phyloP scores from a whole-genome alignment of 2,888 invertebrate species.

The Mesoligia furuncula region DNA sequence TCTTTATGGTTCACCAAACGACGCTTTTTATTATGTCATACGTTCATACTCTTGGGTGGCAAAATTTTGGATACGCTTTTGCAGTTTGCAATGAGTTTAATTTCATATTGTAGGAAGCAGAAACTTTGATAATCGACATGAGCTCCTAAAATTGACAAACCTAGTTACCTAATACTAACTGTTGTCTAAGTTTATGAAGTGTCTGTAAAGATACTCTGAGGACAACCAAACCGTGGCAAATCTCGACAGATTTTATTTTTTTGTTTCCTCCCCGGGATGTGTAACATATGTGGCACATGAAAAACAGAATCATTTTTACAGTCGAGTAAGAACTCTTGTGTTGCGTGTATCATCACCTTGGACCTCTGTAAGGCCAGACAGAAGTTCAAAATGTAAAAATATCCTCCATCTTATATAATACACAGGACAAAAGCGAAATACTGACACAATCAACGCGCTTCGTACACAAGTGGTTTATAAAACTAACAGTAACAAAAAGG shows the following conservation, averaged over 20 bases:
- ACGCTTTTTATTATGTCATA: constrained; percentile 64
- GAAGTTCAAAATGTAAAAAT: neutral
- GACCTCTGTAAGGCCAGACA: neutral
- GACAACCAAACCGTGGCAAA: too few species aligned
- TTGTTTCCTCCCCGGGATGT: neutral
- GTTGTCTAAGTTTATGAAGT: neutral
- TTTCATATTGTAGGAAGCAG: neutral
- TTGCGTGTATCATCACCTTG: neutral
- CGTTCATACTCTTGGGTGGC: constrained; percentile 47
- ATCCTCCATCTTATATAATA: neutral
- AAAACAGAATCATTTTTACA: neutral
- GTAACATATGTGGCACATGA: neutral
- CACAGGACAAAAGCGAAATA: neutral
- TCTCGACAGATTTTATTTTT: neutral
- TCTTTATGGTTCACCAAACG: constrained; percentile 63
- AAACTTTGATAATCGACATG: neutral
- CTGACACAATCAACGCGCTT: neutral
- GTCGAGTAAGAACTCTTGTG: neutral
- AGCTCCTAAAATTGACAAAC: neutral
- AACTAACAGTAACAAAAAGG: neutral
- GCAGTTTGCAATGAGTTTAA: constrained; percentile 4
- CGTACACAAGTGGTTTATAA: neutral
- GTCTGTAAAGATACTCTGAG: too few species aligned
- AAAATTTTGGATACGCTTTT: constrained; percentile 28
- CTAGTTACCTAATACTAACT: neutral